Evolutionary conservation across 1,140 invertebrate genomes (phyloP).

Genomic region (Sarcophaga peregrina): DNA sequence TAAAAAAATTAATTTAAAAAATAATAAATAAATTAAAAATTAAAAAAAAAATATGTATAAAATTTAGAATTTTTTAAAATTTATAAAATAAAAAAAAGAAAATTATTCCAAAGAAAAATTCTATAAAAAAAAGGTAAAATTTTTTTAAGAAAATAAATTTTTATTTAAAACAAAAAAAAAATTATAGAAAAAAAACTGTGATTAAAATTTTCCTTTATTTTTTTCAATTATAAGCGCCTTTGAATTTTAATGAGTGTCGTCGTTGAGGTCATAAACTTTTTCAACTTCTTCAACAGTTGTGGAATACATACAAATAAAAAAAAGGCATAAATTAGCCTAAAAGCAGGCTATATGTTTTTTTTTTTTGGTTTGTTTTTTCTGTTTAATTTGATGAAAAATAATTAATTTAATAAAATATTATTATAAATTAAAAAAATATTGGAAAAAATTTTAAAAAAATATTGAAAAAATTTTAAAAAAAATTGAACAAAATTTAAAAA

Average conservation of each 20-base stretch:
- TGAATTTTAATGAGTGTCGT: background rate
- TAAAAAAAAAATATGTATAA: background rate
- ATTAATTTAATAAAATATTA: no score
- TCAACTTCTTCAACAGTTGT: no score
- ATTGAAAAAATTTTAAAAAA: no score
- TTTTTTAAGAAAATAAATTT: background rate
- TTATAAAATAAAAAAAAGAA: background rate
- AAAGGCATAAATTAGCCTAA: no score
- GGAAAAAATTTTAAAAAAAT: no score
- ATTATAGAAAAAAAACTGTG: background rate
- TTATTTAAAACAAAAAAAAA: background rate
- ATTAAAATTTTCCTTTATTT: background rate
- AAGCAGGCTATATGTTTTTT: no score
- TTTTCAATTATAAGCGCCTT: background rate
- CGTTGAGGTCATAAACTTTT: background rate
- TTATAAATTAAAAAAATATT: no score
- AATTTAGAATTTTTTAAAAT: slow-evolving; percentile 4
- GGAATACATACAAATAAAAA: no score
- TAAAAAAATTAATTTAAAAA: background rate
- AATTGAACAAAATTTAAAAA: slow-evolving; percentile 1
- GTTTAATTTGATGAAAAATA: no score
- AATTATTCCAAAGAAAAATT: no score
- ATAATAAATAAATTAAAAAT: background rate
- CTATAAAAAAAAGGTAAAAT: background rate
- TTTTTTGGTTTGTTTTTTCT: no score